Evolutionary conservation across 2,797 vertebrate species (phyloP).

Genomic region (Muscicapa comitata): DNA sequence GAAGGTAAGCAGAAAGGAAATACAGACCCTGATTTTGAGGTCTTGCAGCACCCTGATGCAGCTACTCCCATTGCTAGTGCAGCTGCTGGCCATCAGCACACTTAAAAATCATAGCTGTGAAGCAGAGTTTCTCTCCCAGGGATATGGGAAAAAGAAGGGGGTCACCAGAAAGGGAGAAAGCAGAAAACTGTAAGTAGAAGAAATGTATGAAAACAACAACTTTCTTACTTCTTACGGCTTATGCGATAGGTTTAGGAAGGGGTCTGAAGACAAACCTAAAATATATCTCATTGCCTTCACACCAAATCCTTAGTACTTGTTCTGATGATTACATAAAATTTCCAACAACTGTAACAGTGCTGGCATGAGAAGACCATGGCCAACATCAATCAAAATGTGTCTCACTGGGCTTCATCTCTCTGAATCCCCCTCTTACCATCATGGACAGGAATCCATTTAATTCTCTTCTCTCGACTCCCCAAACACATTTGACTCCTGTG

Average conservation of each 20-base stretch:
- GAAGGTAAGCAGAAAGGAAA: background rate
- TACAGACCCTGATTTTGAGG: background rate
- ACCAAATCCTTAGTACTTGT: background rate
- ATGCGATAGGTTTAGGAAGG: rapidly evolving
- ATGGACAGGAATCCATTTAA: background rate
- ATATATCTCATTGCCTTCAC: background rate
- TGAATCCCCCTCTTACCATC: background rate
- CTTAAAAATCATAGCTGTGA: background rate
- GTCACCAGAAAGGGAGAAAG: background rate
- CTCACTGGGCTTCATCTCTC: background rate
- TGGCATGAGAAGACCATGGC: background rate
- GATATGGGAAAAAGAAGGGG: background rate
- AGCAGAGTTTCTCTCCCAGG: background rate
- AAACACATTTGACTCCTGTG: background rate
- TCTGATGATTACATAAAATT: background rate
- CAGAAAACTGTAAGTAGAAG: background rate
- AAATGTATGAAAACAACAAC: background rate
- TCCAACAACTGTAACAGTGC: background rate
- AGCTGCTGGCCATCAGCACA: background rate
- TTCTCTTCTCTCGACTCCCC: background rate
- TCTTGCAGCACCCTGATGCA: background rate
- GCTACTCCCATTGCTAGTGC: background rate
- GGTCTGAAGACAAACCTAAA: background rate
- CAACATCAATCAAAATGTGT: background rate
- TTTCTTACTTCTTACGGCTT: background rate